Evolutionary conservation across 2,888 invertebrate species (phyloP).

Genomic region (Corythucha ciliata): DNA sequence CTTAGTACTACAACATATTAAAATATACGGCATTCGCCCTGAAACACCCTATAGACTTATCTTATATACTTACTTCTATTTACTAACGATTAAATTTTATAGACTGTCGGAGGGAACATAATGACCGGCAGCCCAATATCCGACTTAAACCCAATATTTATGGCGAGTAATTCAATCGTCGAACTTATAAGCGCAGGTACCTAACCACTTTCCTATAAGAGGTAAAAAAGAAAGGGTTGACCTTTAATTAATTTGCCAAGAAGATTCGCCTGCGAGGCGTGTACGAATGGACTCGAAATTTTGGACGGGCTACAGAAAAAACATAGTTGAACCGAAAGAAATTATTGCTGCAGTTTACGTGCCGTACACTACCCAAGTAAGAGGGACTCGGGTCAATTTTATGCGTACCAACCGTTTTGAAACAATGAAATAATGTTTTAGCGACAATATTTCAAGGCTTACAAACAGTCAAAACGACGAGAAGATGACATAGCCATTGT

Average conservation of each 20-base stretch:
- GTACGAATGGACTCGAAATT: slow-evolving; percentile 66
- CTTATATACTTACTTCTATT: too few species aligned
- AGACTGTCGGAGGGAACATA: slow-evolving; percentile 84
- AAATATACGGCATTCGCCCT: too few species aligned
- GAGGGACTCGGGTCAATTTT: not conserved
- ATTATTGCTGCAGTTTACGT: slow-evolving; percentile 69
- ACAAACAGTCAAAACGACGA: slow-evolving; percentile 81
- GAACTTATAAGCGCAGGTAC: slow-evolving; percentile 50
- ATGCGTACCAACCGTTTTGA: not conserved
- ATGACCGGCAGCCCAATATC: slow-evolving; percentile 95
- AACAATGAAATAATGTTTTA: slow-evolving; percentile 30
- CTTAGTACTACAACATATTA: too few species aligned
- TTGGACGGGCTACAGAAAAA: slow-evolving; percentile 78
- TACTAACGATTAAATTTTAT: too few species aligned
- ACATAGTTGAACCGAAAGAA: slow-evolving; percentile 62
- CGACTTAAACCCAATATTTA: slow-evolving; percentile 84
- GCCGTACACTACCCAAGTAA: slow-evolving; percentile 51
- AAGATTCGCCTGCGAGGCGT: slow-evolving; percentile 46
- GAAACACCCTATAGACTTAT: too few species aligned
- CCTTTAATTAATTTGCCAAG: too few species aligned
- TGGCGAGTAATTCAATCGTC: slow-evolving; percentile 62
- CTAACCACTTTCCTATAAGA: not conserved
- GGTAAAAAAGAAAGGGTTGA: too few species aligned
- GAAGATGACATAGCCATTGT: slow-evolving; percentile 97
- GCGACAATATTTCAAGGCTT: slow-evolving; percentile 68